phyloP scores from a whole-genome alignment of 2,888 invertebrate species.

The Heliconius sara region DNA sequence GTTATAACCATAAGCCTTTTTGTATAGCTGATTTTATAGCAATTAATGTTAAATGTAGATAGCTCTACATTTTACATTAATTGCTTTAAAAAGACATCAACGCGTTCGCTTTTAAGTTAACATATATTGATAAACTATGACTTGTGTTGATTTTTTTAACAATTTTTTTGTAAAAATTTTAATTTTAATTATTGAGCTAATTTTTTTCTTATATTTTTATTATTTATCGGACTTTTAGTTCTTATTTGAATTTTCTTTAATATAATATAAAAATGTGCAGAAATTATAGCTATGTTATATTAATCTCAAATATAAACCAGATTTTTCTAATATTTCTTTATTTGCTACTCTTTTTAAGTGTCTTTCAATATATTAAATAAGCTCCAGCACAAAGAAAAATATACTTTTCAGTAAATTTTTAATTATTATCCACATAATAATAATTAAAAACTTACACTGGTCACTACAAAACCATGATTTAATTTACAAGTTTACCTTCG shows the following conservation, averaged over 20 bases:
- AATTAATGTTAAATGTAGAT: too few species aligned
- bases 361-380: too few species aligned
- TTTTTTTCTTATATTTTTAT: background rate
- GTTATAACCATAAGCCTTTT: background rate
- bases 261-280: background rate
- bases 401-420: background rate
- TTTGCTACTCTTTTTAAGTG: background rate
- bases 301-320: background rate
- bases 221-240: background rate
- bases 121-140: background rate
- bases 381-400: too few species aligned
- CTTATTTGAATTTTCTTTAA: too few species aligned
- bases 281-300: too few species aligned
- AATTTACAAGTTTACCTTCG: too few species aligned
- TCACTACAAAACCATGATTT: background rate
- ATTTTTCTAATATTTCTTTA: background rate
- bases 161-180: background rate
- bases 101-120: background rate
- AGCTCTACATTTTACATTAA: background rate
- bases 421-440: background rate
- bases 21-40: background rate
- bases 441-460: too few species aligned
- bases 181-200: background rate
- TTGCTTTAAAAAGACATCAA: constrained; percentile 20
- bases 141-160: background rate